Evolutionary conservation across 2,113 vertebrate species (phyloP).

Genomic region (Pungitius pungitius): DNA sequence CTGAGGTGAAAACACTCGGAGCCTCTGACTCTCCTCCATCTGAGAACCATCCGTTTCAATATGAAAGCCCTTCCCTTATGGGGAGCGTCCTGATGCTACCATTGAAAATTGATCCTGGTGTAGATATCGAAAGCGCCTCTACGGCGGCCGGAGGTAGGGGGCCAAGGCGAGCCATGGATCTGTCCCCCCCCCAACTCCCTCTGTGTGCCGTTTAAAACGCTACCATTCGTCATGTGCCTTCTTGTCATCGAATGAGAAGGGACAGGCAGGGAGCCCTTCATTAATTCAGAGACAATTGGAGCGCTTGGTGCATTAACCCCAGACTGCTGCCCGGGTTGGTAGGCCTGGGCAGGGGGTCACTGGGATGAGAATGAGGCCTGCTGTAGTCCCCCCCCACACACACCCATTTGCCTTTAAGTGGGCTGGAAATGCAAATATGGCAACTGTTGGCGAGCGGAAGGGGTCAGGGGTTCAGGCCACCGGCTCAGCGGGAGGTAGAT

Average conservation of each 20-base stretch:
- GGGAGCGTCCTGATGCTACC: slow-evolving; percentile 6
- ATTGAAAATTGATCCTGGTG: slow-evolving; percentile 44
- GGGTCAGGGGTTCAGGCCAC: slow-evolving; percentile 74
- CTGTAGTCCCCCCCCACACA: slow-evolving; percentile 56
- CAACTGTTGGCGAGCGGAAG: slow-evolving; percentile 72
- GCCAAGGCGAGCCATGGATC: slow-evolving; percentile 30
- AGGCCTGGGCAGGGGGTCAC: slow-evolving; percentile 60
- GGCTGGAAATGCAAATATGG: slow-evolving; percentile 77
- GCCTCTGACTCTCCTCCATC: slow-evolving; percentile 50
- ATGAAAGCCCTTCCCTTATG: slow-evolving; percentile 38
- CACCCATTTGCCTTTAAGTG: slow-evolving; percentile 43
- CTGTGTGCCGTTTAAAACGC: slow-evolving; percentile 57
- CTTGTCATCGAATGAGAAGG: slow-evolving; percentile 65
- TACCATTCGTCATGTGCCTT: slow-evolving; percentile 64
- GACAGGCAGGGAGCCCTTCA: slow-evolving; percentile 70
- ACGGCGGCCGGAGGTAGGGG: neutral
- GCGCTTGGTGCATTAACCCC: slow-evolving; percentile 77
- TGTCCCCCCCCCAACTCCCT: slow-evolving; percentile 1
- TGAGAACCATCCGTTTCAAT: slow-evolving; percentile 61
- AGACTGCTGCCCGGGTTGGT: slow-evolving; percentile 64
- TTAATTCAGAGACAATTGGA: slow-evolving; percentile 79
- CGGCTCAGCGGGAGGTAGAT: slow-evolving; percentile 65
- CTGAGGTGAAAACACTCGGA: slow-evolving; percentile 50
- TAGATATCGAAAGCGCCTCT: slow-evolving; percentile 23
- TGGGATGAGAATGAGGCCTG: slow-evolving; percentile 76